phyloP scores from a whole-genome alignment of 2,888 invertebrate species.

The Dryococelus australis region DNA sequence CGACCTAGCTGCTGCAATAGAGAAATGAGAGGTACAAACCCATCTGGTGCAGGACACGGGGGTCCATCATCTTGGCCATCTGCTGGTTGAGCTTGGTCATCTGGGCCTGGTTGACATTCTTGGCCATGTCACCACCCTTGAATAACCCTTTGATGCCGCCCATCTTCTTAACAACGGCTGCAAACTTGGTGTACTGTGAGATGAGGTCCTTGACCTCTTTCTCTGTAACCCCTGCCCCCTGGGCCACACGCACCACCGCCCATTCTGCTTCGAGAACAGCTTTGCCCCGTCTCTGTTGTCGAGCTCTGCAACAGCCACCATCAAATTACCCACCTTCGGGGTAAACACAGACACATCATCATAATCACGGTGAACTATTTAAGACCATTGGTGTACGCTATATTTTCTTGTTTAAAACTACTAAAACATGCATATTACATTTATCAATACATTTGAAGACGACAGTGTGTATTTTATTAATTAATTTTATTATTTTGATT shows the following conservation, averaged over 20 bases:
- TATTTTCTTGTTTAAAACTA: no score
- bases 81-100: conserved; percentile 99
- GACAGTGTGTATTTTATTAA: no score
- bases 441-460: no score
- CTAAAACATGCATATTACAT: no score
- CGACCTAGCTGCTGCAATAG: no score
- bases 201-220: conserved; percentile 97
- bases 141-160: conserved; percentile 99
- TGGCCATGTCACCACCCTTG: conserved; percentile 98
- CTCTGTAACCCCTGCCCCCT: conserved; percentile 93
- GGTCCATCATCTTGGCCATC: conserved; percentile 99
- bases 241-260: conserved; percentile 85
- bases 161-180: conserved; percentile 99
- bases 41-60: conserved; percentile 94
- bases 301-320: conserved; percentile 69
- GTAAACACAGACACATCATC: no score
- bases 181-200: conserved; percentile 98
- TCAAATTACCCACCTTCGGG: no score
- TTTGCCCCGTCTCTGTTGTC: conserved; percentile 97
- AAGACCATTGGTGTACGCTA: no score
- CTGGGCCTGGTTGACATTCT: conserved; percentile 97
- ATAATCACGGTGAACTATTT: no score
- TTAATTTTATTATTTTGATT: no score
- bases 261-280: conserved; percentile 90
- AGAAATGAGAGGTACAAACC: conserved; percentile 57